These are phyloP conservation scores for Silurus glanis DNA, from an alignment of 2,113 vertebrate species.

Conservation along the genomic window DNA sequence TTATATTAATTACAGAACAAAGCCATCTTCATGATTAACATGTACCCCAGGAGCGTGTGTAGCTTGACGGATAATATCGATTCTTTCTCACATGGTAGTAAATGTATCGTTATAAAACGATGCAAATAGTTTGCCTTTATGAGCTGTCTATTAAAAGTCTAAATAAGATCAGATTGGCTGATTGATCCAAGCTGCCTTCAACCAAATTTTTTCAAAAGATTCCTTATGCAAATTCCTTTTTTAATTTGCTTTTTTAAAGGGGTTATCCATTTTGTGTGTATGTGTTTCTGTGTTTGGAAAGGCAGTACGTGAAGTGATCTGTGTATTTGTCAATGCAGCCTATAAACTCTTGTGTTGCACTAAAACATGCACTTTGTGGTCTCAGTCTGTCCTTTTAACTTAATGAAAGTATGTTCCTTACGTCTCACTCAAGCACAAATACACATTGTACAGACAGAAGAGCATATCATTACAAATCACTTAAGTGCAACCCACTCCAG, in stretches of 20 bases:
- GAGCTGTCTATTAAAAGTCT: neutral
- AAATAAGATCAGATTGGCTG: neutral
- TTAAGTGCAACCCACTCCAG: conserved; percentile 48
- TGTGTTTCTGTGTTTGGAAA: neutral
- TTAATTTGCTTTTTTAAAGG: neutral
- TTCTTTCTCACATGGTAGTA: neutral
- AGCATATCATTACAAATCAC: conserved; percentile 58
- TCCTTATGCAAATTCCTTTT: conserved; percentile 33
- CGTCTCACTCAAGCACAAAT: conserved; percentile 51
- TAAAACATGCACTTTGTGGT: conserved; percentile 52
- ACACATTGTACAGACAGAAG: conserved; percentile 56
- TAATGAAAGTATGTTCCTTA: conserved; percentile 56
- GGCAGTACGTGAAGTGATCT: neutral
- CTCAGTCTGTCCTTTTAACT: conserved; percentile 46
- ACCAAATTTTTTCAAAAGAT: conserved; percentile 18
- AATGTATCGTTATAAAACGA: too few relatives aligned
- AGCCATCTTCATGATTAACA: too few relatives aligned
- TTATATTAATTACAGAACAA: too few relatives aligned
- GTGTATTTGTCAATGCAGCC: neutral
- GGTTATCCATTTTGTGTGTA: neutral
- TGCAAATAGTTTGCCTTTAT: conserved; percentile 3
- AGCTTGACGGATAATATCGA: neutral
- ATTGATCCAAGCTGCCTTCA: neutral
- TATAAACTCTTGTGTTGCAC: conserved; percentile 31
- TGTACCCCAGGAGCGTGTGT: too few relatives aligned